Base-by-base conservation (phyloP, 2,888 invertebrate species). In the Scaptomyza tumidula region DNA sequence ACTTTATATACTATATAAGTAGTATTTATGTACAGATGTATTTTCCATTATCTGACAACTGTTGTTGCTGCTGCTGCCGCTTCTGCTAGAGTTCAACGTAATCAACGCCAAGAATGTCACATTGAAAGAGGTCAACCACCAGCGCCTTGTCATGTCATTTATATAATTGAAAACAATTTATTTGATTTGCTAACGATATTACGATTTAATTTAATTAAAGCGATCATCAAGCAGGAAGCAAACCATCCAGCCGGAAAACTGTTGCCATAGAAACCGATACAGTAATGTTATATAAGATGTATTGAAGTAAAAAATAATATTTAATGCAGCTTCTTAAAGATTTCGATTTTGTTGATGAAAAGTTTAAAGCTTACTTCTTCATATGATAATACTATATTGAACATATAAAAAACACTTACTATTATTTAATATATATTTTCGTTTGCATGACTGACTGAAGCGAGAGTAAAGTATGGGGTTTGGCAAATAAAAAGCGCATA, bases 111-210 rank as follows among this genome's bases (percentile, higher is more conserved):
- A 89, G 89, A 89, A 85, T 89, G 90, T 89, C 89, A 78, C 89
- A 90, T 89, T 89, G 90, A 89, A 89, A 90, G 90, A 89, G 89
- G 90, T 90, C 90, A 88, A 86, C 82, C 89, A 83, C 46, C 63
- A 79, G 83, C 68, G 82, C 88, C 83, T 88, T 87, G 88, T 80
- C 74, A 48, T 86, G 83, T 86, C 88, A 69, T 71, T 74, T 49
- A 76, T 78, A 71, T 80, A 88, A 88, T 83, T 86, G 77, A 86
- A 77, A 60, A 72, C 88, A 86, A 88, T 84, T 84, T 88, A 84
- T 86, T 80, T 84, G 69, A 84, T 88, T 87, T 86, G 88, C 81
- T 84, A 88, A 84, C 87, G 78, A 85, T 87, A 73, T 84, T 75
- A 76, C 76, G 68, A 75, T 75, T 80, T 88, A 65, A 79, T 77